phyloP scores from a whole-genome alignment of 2,888 invertebrate genomes.

The Habroteleia sp. region DNA sequence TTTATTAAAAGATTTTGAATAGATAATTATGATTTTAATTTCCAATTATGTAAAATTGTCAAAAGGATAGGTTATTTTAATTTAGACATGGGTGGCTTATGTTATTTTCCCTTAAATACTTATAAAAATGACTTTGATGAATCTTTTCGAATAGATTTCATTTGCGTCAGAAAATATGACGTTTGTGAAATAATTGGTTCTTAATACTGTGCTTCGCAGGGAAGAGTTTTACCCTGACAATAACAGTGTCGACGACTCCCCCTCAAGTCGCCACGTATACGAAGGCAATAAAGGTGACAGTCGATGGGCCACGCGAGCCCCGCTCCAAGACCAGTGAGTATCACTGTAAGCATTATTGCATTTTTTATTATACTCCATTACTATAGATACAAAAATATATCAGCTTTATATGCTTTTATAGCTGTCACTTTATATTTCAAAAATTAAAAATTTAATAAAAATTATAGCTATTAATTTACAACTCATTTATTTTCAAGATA shows the following conservation, averaged over 20 bases:
- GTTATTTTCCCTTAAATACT: no score
- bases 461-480: no score
- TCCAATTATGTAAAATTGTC: no score
- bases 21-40: no score
- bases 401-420: not conserved
- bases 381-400: slow-evolving; percentile 15
- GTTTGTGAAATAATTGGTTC: slow-evolving; percentile 24
- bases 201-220: slow-evolving; percentile 84
- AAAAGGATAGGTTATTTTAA: no score
- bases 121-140: no score
- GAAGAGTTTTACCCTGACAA: slow-evolving; percentile 98
- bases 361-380: slow-evolving; percentile 48
- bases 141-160: not conserved
- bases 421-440: no score
- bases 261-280: slow-evolving; percentile 98
- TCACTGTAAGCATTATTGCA: slow-evolving; percentile 80
- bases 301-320: slow-evolving; percentile 98
- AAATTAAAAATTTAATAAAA: no score
- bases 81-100: no score
- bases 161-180: slow-evolving; percentile 6
- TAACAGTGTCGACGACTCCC: slow-evolving; percentile 95
- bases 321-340: slow-evolving; percentile 95
- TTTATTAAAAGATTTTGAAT: no score
- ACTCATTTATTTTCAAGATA: no score
- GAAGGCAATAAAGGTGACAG: slow-evolving; percentile 98